Evolutionary conservation across 2,113 vertebrate species (phyloP).

Genomic region (Elaphurus davidianus): DNA sequence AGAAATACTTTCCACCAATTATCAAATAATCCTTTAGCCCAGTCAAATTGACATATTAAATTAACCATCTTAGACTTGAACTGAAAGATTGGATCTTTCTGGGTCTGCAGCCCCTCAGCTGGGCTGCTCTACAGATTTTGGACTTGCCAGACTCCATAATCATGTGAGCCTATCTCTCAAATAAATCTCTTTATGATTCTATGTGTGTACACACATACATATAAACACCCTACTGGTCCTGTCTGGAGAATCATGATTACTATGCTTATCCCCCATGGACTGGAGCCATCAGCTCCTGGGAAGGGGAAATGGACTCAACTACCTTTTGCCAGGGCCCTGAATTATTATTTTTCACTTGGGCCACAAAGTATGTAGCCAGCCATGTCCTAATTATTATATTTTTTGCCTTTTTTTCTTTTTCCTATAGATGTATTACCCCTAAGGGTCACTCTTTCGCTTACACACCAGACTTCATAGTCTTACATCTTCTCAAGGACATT

Average conservation of each 20-base stretch:
- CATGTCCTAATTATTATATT: no score
- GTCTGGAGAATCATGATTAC: neutral
- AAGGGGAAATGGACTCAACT: neutral
- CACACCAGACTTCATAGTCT: neutral
- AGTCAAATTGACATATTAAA: neutral
- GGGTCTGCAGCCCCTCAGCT: neutral
- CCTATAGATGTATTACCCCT: neutral
- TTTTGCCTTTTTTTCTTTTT: neutral
- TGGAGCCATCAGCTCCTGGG: neutral
- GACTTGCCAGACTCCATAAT: neutral
- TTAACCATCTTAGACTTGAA: neutral
- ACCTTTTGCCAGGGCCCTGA: fast-evolving
- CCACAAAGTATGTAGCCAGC: neutral
- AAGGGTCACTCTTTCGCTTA: neutral
- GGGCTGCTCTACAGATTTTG: neutral
- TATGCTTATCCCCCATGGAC: fast-evolving
- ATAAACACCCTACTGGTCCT: neutral
- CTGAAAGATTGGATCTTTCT: neutral
- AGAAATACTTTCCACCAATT: neutral
- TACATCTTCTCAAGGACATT: neutral
- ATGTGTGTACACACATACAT: no score
- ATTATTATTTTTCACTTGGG: neutral
- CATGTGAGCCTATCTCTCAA: neutral
- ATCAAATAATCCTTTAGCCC: neutral
- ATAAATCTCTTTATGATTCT: neutral